These are phyloP conservation scores for Drosophila mayaguana DNA, from an alignment of 2,888 invertebrate genomes.

Conservation along the genomic window DNA sequence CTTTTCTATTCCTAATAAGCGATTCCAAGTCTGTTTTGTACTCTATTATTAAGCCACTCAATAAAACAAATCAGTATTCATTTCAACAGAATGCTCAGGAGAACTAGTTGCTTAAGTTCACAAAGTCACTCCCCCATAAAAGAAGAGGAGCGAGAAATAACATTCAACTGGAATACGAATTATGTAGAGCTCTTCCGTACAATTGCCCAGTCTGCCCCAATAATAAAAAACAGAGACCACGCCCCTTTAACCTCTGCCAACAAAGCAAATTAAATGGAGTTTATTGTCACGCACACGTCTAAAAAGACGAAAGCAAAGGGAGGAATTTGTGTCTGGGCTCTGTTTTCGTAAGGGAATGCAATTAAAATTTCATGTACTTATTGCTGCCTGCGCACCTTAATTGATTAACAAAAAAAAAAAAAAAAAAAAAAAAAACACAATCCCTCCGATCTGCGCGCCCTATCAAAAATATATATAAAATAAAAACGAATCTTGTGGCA, in stretches of 20 bases:
- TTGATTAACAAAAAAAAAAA: conserved; percentile 50
- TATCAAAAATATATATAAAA: conserved; percentile 9
- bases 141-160: conserved; percentile 1
- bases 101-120: neutral
- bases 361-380: conserved; percentile 65
- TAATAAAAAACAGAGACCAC: neutral
- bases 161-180: conserved; percentile 20
- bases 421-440: too few species aligned
- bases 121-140: neutral
- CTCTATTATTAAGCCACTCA: neutral
- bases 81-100: too few species aligned
- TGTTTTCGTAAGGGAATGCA: conserved; percentile 42
- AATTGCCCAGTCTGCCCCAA: conserved; percentile 3
- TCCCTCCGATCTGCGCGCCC: neutral
- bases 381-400: conserved; percentile 45
- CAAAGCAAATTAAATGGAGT: conserved; percentile 44
- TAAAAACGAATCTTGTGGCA: conserved; percentile 30
- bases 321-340: conserved; percentile 35
- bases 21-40: neutral
- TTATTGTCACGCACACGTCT: conserved; percentile 59
- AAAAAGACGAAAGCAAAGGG: neutral
- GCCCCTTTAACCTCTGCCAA: conserved; percentile 11
- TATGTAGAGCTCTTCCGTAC: conserved; percentile 13
- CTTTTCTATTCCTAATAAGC: neutral
- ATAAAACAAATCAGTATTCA: neutral